These are phyloP conservation scores for Heterotis niloticus DNA, from an alignment of 2,113 vertebrate genomes.

Conservation along the genomic window DNA sequence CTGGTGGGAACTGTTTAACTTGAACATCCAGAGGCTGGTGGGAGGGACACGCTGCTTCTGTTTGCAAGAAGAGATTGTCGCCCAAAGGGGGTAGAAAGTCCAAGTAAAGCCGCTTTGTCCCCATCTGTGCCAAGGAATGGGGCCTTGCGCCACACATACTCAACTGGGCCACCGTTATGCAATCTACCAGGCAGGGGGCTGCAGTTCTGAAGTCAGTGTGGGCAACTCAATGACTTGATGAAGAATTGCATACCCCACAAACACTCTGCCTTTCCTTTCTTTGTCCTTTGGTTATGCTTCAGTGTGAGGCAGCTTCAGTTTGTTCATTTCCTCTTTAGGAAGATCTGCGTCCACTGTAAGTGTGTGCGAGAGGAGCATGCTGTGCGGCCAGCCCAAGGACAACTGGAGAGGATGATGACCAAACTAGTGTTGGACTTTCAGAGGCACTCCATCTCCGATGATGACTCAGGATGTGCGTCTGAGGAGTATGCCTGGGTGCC, in stretches of 20 bases:
- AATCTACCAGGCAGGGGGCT: slow-evolving; percentile 24
- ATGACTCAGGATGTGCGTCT: slow-evolving; percentile 82
- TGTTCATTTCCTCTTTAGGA: slow-evolving; percentile 60
- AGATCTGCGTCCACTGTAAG: slow-evolving; percentile 88
- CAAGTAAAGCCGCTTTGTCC: slow-evolving; percentile 59
- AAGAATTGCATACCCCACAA: neutral
- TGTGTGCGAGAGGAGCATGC: slow-evolving; percentile 83
- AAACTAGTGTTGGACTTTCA: slow-evolving; percentile 83
- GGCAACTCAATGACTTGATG: slow-evolving; percentile 22
- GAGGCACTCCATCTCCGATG: slow-evolving; percentile 80
- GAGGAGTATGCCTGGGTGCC: slow-evolving; percentile 90
- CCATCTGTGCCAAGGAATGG: slow-evolving; percentile 46
- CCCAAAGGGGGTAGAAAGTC: slow-evolving; percentile 35
- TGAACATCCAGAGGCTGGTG: neutral
- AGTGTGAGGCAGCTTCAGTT: too few relatives aligned
- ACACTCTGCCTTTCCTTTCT: neutral
- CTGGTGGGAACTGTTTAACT: neutral
- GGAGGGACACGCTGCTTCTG: slow-evolving; percentile 11
- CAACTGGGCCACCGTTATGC: slow-evolving; percentile 55
- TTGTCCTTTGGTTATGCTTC: neutral
- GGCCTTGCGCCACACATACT: slow-evolving; percentile 51
- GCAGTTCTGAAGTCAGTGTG: neutral
- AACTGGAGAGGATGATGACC: slow-evolving; percentile 83
- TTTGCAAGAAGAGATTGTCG: slow-evolving; percentile 21
- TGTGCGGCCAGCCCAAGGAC: slow-evolving; percentile 67